A percentile compares a stretch with the other conserved stretches of the same genome.
These are phyloP conservation scores for Zoanthus solanderi DNA, from an alignment of 92 coral and sea anemone genomes.

Conservation along the genomic window DNA sequence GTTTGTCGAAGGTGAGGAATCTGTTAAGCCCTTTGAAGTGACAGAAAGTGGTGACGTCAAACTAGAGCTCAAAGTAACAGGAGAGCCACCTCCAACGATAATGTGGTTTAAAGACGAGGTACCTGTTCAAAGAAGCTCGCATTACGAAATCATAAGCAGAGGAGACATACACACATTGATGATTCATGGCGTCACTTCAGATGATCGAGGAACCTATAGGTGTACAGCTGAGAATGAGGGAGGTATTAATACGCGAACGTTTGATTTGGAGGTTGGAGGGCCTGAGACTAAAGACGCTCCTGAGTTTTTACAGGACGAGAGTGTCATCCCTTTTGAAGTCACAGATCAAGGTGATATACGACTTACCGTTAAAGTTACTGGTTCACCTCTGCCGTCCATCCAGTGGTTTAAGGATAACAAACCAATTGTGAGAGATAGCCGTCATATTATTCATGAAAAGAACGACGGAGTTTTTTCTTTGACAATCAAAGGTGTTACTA, in stretches of 20 bases:
- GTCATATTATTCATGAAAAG: conserved; percentile 30
- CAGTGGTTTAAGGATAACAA: conserved; percentile 87
- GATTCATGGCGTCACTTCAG: conserved; percentile 76
- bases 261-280: conserved; percentile 64
- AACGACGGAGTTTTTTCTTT: conserved; percentile 69
- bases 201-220: conserved; percentile 75
- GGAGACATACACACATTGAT: conserved; percentile 73
- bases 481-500: conserved; percentile 73
- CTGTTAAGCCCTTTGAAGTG: conserved; percentile 44
- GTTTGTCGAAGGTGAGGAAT: conserved; percentile 47
- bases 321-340: conserved; percentile 71
- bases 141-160: conserved; percentile 52
- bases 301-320: conserved; percentile 71
- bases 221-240: conserved; percentile 63
- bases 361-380: conserved; percentile 72
- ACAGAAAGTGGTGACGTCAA: conserved; percentile 56
- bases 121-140: conserved; percentile 40
- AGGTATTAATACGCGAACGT: conserved; percentile 57
- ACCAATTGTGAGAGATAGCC: conserved; percentile 52
- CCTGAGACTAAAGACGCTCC: conserved; percentile 50
- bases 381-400: conserved; percentile 70
- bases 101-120: conserved; percentile 60
- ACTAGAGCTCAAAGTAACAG: conserved; percentile 60
- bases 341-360: conserved; percentile 71
- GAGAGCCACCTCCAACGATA: conserved; percentile 56